These are phyloP conservation scores for Dioctria rufipes DNA, from an alignment of 2,888 invertebrate genomes.

Conservation along the genomic window DNA sequence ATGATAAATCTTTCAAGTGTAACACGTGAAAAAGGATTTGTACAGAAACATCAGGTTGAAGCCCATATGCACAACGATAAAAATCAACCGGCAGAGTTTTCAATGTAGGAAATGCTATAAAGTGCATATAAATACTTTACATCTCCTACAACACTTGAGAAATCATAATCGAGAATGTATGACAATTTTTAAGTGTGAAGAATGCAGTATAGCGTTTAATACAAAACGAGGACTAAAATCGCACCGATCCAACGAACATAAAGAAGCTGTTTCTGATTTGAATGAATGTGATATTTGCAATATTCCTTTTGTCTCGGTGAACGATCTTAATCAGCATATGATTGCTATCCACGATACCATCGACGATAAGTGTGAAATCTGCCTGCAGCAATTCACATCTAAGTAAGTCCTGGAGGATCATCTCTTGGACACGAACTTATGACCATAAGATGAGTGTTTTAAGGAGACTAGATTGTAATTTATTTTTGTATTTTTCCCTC, in stretches of 20 bases:
- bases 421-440: slow-evolving; percentile 61
- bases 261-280: slow-evolving; percentile 61
- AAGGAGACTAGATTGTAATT: neutral
- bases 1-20: slow-evolving; percentile 57
- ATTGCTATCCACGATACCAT: slow-evolving; percentile 61
- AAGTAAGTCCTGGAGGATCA: slow-evolving; percentile 62
- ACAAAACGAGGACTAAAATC: slow-evolving; percentile 62
- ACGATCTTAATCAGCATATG: slow-evolving; percentile 62
- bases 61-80: slow-evolving; percentile 55
- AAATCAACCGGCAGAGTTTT: slow-evolving; percentile 57
- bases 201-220: slow-evolving; percentile 62
- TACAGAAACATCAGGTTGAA: slow-evolving; percentile 70
- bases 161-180: slow-evolving; percentile 60
- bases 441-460: slow-evolving; percentile 35
- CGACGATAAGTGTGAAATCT: slow-evolving; percentile 61
- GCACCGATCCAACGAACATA: slow-evolving; percentile 62
- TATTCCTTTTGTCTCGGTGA: slow-evolving; percentile 60
- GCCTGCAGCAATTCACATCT: slow-evolving; percentile 61
- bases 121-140: slow-evolving; percentile 61
- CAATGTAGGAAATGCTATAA: slow-evolving; percentile 66
- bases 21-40: slow-evolving; percentile 56
- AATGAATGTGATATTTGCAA: slow-evolving; percentile 54
- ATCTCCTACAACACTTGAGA: slow-evolving; percentile 61
- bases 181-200: slow-evolving; percentile 61
- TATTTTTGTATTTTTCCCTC: neutral